Conservation (phyloP, 2,888 invertebrate genomes). For the Antitype chi region DNA sequence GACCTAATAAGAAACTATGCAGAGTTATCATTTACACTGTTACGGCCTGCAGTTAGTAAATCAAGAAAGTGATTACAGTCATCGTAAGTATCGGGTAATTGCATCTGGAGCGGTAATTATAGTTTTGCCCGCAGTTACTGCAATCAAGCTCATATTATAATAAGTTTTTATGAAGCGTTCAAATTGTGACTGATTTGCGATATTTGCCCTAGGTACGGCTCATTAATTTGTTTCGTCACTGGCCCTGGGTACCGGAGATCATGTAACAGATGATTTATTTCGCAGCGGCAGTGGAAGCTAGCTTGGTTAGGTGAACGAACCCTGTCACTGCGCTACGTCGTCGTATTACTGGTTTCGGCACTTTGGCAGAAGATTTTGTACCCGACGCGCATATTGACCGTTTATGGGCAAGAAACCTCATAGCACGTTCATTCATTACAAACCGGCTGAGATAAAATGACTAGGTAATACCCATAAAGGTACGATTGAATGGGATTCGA, state of each 20-base stretch:
- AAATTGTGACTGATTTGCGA: conserved; percentile 61
- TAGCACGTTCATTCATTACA: conserved; percentile 76
- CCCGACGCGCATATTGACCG: conserved; percentile 79
- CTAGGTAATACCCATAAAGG: conserved; percentile 59
- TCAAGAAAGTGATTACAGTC: conserved; percentile 61
- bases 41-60: conserved; percentile 54
- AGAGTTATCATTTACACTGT: conserved; percentile 53
- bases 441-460: conserved; percentile 62
- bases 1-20: conserved; percentile 32
- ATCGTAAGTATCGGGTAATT: conserved; percentile 61
- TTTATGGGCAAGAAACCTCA: conserved; percentile 82
- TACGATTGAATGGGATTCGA: conserved; percentile 59
- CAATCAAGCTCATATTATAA: conserved; percentile 60
- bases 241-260: conserved; percentile 72
- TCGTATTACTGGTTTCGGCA: conserved; percentile 86
- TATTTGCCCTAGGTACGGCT: conserved; percentile 69
- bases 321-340: conserved; percentile 82
- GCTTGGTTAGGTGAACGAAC: conserved; percentile 88
- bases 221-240: conserved; percentile 79
- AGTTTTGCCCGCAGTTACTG: conserved; percentile 52
- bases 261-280: conserved; percentile 84
- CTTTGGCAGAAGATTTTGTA: conserved; percentile 81
- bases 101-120: conserved; percentile 54
- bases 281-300: conserved; percentile 72
- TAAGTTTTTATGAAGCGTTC: conserved; percentile 51